Conservation (phyloP, 1,140 invertebrate species). For the Hylyphantes graminicola region DNA sequence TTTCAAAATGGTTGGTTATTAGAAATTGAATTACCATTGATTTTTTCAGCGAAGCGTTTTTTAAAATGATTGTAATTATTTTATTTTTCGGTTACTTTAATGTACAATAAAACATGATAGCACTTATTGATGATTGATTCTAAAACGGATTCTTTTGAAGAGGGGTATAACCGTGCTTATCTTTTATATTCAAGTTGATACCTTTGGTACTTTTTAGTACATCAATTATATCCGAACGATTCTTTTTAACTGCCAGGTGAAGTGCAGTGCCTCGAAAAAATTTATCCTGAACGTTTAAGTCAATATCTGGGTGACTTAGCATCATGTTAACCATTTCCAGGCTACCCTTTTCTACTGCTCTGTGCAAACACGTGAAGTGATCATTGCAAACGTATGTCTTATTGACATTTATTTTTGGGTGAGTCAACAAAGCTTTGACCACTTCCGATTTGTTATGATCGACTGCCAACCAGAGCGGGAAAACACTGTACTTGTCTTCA, state of each 20-base stretch:
- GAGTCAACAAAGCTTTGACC: background rate
- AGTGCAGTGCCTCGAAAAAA: background rate
- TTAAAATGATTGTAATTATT: too few species aligned
- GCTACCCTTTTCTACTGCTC: background rate
- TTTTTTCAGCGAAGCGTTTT: too few species aligned
- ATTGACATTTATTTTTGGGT: constrained; percentile 2
- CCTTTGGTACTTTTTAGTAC: too few species aligned
- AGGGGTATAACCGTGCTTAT: too few species aligned
- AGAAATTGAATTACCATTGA: too few species aligned
- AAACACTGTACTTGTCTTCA: background rate
- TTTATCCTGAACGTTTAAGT: background rate
- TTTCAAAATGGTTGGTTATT: too few species aligned
- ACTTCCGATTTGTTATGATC: background rate
- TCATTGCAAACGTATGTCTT: background rate
- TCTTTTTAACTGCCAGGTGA: background rate
- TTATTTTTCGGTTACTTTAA: too few species aligned
- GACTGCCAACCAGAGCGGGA: background rate
- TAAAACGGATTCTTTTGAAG: too few species aligned
- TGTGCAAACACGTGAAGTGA: background rate
- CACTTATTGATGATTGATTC: too few species aligned
- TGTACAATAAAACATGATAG: too few species aligned
- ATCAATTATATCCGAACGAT: too few species aligned
- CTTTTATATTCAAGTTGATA: too few species aligned
- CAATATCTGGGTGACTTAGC: background rate
- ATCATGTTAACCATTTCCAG: background rate